Percentiles rank a stretch among this genome's conserved stretches.
phyloP scores from a whole-genome alignment of 2,113 vertebrate species.

The Polyodon spathula region DNA sequence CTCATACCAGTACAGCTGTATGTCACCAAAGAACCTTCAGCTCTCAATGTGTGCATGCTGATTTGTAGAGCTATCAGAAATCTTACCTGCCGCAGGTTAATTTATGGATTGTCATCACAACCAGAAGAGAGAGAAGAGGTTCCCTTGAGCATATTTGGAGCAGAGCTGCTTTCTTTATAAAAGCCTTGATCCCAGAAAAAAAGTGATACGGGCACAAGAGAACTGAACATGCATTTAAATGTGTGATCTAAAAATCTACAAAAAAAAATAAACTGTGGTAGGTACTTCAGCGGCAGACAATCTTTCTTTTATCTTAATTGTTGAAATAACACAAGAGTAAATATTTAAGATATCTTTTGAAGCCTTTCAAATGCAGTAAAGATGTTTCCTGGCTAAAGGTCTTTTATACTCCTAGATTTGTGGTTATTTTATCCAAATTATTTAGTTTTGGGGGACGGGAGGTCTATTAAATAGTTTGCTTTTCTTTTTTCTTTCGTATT shows the following conservation, averaged over 20 bases:
- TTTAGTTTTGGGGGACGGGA: constrained; percentile 15
- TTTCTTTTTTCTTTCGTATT: constrained; percentile 6
- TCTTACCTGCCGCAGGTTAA: neutral
- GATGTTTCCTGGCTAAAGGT: constrained; percentile 26
- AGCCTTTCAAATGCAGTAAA: constrained; percentile 35
- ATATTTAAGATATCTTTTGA: constrained; percentile 33
- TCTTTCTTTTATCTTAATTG: constrained; percentile 23
- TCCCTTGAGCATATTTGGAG: constrained; percentile 2
- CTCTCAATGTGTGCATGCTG: neutral
- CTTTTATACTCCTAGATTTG: constrained; percentile 18
- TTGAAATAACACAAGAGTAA: constrained; percentile 12
- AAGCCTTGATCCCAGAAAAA: neutral
- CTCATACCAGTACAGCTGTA: neutral
- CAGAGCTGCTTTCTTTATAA: neutral
- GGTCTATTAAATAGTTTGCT: constrained; percentile 12
- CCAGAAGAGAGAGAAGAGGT: neutral
- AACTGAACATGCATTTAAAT: neutral
- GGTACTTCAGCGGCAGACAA: constrained; percentile 5
- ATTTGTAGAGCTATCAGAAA: neutral
- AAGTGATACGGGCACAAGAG: neutral
- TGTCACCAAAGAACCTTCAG: neutral
- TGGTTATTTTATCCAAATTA: constrained; percentile 23
- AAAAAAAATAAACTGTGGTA: constrained; percentile 3
- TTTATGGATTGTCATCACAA: neutral
- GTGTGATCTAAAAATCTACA: constrained; percentile 1